Base-by-base conservation (phyloP, 2,113 vertebrate species). In the Octodon degus region DNA sequence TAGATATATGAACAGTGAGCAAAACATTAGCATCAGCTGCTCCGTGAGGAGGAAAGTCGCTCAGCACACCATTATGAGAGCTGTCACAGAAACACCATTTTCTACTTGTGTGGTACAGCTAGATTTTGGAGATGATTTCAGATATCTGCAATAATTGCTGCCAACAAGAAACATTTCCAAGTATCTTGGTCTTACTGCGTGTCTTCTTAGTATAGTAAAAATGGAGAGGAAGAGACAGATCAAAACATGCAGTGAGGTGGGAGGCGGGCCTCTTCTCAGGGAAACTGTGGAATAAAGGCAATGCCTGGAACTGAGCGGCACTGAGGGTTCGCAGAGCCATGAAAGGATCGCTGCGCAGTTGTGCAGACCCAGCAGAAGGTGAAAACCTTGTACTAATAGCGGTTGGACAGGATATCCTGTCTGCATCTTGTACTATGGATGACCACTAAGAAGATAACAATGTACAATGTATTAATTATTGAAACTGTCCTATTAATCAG, bases 1-100 rank as follows among this genome's bases (percentile, higher is more conserved):
- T 94, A 96, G 96, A 95, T 72, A 81, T 55, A 74, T 77, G 67
- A 96, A 94, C 3, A 97, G 83, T 25, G 47, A 97, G 96, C 70
- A 95, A 97, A 97, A 97, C 91, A 97, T 40, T n/a, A 70, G 85
- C 86, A 80, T 89, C 89, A 43, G 79, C 86, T 86, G 81, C 84
- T 43, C 47, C 62, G 62, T 3, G 74, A 95, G 79, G 1, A 95
- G 34, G 30, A 89, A 91, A 96, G 65, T 0, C 62, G 63, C 37
- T 62, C 0, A 53, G 77, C 12, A 80, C 5, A 34, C 40, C 94
- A 62, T 55, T 40, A 58, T 24, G 40, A 9, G 62, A 6, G 30
- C 16, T 93, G 82, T 62, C 55, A 55, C 4, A 3, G 5, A 27
- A 58, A 79, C 25, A 58, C 92, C 43, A 16, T n/a, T 60, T 43